Percentiles rank a stretch among this genome's conserved stretches.
Conservation (phyloP, 53 echinoderm and acorn worm genomes). For the Stichopus horrens region DNA sequence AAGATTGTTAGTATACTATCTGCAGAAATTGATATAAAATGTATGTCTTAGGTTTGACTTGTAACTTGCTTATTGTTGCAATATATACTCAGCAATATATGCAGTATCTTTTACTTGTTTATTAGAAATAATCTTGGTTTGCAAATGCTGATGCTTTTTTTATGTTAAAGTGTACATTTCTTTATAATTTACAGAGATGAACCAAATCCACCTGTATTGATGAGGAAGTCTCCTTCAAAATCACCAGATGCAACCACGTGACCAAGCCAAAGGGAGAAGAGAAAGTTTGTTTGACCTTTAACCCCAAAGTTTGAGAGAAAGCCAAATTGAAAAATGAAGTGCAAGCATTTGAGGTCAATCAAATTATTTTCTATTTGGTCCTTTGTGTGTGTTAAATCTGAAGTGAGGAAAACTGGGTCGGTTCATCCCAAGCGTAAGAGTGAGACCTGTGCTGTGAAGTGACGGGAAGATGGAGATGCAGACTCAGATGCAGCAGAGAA, state of each 20-base stretch:
- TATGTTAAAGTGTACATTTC: neutral
- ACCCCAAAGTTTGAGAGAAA: neutral
- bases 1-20: too few species aligned
- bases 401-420: neutral
- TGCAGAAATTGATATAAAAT: too few species aligned
- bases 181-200: conserved; percentile 2
- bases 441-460: conserved; percentile 3
- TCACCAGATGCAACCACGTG: conserved; percentile 11
- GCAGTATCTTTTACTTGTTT: too few species aligned
- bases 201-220: conserved; percentile 15
- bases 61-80: too few species aligned
- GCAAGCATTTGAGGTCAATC: neutral
- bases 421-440: neutral
- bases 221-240: conserved; percentile 36
- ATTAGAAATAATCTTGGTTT: too few species aligned
- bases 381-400: neutral
- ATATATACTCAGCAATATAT: too few species aligned
- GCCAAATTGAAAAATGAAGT: neutral
- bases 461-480: neutral
- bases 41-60: too few species aligned
- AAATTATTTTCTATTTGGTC: neutral
- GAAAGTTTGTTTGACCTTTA: neutral
- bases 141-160: too few species aligned
- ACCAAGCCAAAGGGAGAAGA: neutral
- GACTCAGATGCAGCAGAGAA: too few species aligned